A percentile compares a stretch with the other conserved stretches of the same genome.
Evolutionary conservation across 1,140 invertebrate genomes (phyloP).

Genomic region (Teleopsis dalmanni): DNA sequence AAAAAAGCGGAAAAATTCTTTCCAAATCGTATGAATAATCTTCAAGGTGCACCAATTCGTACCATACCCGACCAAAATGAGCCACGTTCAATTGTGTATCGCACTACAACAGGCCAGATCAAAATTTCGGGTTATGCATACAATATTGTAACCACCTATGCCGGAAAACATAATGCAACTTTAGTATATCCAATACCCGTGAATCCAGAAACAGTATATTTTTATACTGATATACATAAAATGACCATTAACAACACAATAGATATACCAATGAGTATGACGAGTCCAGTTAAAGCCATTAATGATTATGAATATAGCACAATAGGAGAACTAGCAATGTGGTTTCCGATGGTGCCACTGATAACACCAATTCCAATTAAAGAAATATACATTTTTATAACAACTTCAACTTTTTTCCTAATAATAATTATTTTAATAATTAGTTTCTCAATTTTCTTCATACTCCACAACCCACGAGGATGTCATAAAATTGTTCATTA

Average conservation of each 20-base stretch:
- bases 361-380: neutral
- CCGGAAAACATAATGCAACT: neutral
- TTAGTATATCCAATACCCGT: neutral
- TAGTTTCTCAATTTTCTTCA: neutral
- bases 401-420: neutral
- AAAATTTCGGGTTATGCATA: neutral
- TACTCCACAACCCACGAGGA: neutral
- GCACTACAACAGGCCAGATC: neutral
- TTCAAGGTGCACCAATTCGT: neutral
- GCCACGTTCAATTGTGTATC: constrained; percentile 1
- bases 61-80: constrained; percentile 6
- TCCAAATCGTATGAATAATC: neutral
- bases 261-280: neutral
- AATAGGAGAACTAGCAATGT: too few species aligned
- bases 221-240: neutral
- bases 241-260: neutral
- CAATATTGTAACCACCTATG: neutral
- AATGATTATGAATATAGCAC: too few species aligned
- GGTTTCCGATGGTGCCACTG: constrained; percentile 1
- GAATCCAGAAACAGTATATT: neutral
- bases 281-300: too few species aligned
- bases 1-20: neutral
- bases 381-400: neutral
- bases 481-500: neutral
- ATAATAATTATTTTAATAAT: neutral